Conservation (phyloP, 2,888 invertebrate species). For the Metacarcinus magister region DNA sequence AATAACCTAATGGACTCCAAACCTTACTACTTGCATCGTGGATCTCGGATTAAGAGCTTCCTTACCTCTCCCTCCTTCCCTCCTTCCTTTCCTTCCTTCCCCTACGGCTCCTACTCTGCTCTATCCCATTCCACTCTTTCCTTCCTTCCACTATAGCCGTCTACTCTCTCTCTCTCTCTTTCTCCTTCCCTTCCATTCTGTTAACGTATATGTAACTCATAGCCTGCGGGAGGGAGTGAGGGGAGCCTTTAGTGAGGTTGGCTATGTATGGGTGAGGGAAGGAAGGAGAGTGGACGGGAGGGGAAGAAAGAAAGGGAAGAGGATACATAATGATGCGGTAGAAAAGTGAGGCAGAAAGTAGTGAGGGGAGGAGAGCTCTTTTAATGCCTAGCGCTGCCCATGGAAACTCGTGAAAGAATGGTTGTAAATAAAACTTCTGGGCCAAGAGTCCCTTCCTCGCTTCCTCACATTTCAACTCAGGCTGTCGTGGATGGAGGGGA, state of each 20-base stretch:
- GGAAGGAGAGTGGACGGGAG: neutral
- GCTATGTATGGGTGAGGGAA: neutral
- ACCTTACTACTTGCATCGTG: neutral
- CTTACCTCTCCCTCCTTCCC: neutral
- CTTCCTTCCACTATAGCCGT: neutral
- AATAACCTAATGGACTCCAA: slow-evolving; percentile 9
- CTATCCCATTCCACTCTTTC: neutral
- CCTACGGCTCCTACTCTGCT: no score
- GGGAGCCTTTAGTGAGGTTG: neutral
- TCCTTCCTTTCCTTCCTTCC: neutral
- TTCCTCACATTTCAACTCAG: slow-evolving; percentile 18
- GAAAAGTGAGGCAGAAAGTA: neutral
- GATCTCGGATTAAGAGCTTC: no score
- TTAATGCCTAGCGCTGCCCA: neutral
- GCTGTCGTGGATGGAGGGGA: neutral
- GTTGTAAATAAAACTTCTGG: neutral
- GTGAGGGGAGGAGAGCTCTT: neutral
- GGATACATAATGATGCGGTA: neutral
- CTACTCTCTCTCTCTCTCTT: neutral
- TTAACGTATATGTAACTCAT: no score
- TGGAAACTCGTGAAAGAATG: neutral
- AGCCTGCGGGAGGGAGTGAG: neutral
- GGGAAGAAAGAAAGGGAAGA: neutral
- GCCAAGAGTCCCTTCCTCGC: neutral
- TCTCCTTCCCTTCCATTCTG: neutral